These are phyloP conservation scores for Pocillopora grandis DNA, from an alignment of 92 coral and sea anemone species.

Conservation along the genomic window DNA sequence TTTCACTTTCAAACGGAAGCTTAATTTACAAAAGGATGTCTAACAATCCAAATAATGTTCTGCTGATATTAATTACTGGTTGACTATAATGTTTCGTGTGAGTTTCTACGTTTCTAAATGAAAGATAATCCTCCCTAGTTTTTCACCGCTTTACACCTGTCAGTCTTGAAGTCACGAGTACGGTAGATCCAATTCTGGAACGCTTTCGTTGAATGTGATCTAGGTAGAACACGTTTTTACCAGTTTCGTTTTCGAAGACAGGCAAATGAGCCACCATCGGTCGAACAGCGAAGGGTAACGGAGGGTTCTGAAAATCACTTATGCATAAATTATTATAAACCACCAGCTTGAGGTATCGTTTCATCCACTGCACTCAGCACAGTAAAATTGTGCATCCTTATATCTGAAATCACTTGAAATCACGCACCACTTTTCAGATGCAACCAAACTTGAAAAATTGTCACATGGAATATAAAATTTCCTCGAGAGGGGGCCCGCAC, in stretches of 20 bases:
- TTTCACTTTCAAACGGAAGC: too few relatives aligned
- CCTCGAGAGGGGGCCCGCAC: not conserved
- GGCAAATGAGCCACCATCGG: slow-evolving; percentile 17
- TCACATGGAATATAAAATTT: not conserved
- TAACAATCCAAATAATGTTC: too few relatives aligned
- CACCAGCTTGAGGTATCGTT: not conserved
- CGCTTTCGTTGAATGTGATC: not conserved
- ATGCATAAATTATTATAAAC: not conserved
- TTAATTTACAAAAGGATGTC: too few relatives aligned
- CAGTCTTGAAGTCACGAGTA: not conserved
- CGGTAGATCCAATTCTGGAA: not conserved
- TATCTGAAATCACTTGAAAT: too few relatives aligned
- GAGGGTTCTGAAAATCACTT: not conserved
- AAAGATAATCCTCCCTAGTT: not conserved
- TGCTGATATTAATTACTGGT: too few relatives aligned
- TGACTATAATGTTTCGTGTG: too few relatives aligned
- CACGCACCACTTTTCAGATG: too few relatives aligned
- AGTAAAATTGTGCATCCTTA: not conserved
- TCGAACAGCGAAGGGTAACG: not conserved
- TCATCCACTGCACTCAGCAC: not conserved
- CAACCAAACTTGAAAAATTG: too few relatives aligned
- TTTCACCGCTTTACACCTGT: not conserved
- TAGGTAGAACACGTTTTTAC: not conserved
- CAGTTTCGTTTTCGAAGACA: slow-evolving; percentile 9
- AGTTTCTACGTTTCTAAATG: not conserved